Evolutionary conservation across 2,888 invertebrate species (phyloP), one percentile per base, ranked within the genome.

Genomic region (Toxonevra muliebris): DNA sequence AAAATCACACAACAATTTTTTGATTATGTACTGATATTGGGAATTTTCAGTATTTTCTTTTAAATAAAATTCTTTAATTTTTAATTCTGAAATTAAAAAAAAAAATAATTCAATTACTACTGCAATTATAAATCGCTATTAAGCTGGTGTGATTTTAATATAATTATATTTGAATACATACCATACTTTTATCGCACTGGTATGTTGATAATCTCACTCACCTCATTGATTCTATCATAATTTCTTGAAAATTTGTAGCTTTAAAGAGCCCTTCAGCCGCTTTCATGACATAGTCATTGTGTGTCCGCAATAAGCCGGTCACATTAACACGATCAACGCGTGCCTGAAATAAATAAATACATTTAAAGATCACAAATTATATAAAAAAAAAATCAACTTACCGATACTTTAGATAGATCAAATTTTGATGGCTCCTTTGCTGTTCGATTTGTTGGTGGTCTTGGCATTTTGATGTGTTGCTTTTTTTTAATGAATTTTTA

Each of bases 301-400:
- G 94, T 1, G 97, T 98, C 69, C 96, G 87, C 50, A 86, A 87
- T 15, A 98, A 84, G 0, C 97, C 97, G 79, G 94, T 93, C 60
- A 98, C 89, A 76, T 94, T 91, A 41, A 98, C 90, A 74, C 90
- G 89, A 81, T 96, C 94, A 1, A 98, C 96, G 63, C 93, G 88
- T 0, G 93, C 95, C 91, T 80, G 55, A 12, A 30, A 50, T 17
- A 17, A 55, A 4, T n/a, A 62, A 53, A 30, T 52, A 50, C 30
- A 41, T 52, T 13, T 40, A 13, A 42, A 54, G 30, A 30, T 30
- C 7, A 41, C 17, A 60, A 19, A 20, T 52, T 58, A 52, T n/a
- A n/a, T n/a, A n/a, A n/a, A 8, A 40, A 43, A 17, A 17, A 15
- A 40, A 8, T n/a, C 48, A 63, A 71, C 73, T 71, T 70, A 77